A percentile compares a stretch with the other conserved stretches of the same genome.
Conservation (phyloP, 2,888 invertebrate genomes). For the Orthonevra nobilis region DNA sequence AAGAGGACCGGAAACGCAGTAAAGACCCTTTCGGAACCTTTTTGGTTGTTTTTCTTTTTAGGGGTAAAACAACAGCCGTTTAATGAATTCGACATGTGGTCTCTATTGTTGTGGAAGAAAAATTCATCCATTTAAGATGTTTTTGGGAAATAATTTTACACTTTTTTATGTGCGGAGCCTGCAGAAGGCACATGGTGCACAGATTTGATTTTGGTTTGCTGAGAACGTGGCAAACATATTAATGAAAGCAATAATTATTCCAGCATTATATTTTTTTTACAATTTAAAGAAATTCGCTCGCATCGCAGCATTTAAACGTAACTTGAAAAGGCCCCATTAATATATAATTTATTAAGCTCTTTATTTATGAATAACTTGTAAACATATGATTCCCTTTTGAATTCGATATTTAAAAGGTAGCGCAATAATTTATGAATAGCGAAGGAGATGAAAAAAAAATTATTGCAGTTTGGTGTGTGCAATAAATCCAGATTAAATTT, state of each 20-base stretch:
- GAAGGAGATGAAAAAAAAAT: no score
- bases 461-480: no score
- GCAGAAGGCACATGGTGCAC: slow-evolving; percentile 1
- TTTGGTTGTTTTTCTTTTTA: slow-evolving; percentile 4
- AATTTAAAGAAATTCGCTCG: no score
- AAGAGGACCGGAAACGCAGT: no score
- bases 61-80: slow-evolving; percentile 9
- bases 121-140: slow-evolving; percentile 10
- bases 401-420: no score
- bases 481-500: no score
- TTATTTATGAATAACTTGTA: no score
- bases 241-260: slow-evolving; percentile 24
- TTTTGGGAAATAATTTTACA: neutral
- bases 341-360: no score
- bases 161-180: neutral
- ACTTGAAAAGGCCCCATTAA: no score
- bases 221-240: slow-evolving; percentile 7
- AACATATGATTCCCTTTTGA: no score
- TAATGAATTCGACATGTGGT: slow-evolving; percentile 22
- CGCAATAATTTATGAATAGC: no score
- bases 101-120: slow-evolving; percentile 6
- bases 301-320: no score
- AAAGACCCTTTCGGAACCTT: neutral
- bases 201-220: neutral
- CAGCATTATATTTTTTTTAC: neutral